Conservation (phyloP, 2,888 invertebrate genomes). For the Dicyrtoma fusca region DNA sequence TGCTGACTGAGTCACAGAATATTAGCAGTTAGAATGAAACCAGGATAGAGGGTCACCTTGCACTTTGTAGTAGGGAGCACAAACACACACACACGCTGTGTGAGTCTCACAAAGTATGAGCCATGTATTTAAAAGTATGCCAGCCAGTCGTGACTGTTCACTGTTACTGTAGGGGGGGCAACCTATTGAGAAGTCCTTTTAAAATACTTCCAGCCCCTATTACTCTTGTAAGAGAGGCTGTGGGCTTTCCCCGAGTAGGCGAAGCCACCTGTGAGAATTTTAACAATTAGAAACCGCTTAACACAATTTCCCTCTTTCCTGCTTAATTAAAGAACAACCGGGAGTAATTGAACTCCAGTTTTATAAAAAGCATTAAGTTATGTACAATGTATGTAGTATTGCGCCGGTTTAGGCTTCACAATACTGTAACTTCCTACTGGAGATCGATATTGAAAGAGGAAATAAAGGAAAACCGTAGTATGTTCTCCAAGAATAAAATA, state of each 20-base stretch:
- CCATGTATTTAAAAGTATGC: conserved; percentile 5
- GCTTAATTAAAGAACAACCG: not conserved
- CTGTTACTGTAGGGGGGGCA: not conserved
- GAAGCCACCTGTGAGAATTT: conserved; percentile 10
- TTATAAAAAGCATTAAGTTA: no score
- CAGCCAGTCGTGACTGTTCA: not conserved
- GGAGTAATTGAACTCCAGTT: no score
- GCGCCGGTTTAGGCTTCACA: no score
- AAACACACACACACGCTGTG: not conserved
- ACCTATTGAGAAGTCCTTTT: not conserved
- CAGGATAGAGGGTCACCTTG: no score
- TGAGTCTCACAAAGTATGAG: not conserved
- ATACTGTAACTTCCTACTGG: no score
- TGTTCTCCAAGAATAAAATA: not conserved
- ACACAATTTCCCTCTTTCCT: not conserved
- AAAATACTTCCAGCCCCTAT: not conserved
- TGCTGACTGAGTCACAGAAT: no score
- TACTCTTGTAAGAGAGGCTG: not conserved
- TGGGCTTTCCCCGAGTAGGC: not conserved
- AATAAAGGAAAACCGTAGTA: not conserved
- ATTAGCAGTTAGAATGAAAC: no score
- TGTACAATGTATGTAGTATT: no score
- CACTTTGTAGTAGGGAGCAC: no score
- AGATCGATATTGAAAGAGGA: not conserved
- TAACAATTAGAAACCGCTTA: not conserved